Base-by-base conservation (phyloP, 2,888 invertebrate species). In the Cheilosia variabilis region DNA sequence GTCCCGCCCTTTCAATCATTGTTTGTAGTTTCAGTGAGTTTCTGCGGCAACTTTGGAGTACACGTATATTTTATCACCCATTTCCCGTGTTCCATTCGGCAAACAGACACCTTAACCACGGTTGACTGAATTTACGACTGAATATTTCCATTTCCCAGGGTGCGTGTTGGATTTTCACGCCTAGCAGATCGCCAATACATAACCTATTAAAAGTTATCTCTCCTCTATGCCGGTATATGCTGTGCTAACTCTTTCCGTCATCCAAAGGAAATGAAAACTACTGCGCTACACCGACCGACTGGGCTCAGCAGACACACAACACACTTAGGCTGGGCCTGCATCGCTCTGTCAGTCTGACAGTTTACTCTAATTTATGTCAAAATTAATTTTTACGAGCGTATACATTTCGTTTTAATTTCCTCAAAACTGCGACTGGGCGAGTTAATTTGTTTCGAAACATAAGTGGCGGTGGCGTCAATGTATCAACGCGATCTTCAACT, bases 151-250 rank as follows among this genome's bases (percentile, higher is more conserved):
- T 24, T 73, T 73, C 27, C 9, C 43, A 17, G 66, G 53, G 77
- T 57, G 77, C 68, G 82, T 77, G 82, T 82, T 77, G 52, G 34
- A 71, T 65, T 77, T 77, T 66, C 65, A 82, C 81, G 75, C 80
- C 63, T 63, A 65, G 19, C 43, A 76, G 69, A 69, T 79, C 66
- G 45, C 45, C 63, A 53, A 68, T 69, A 69, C 31, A 31, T 57
- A 53, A 41, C 62, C 53, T 43, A 50, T 68, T 69, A 68, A 47
- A 57, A 37, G 24, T 69, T 69, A 69, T 69, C 52, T 69, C 45
- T 69, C 50, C 41, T 5, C 3, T 37, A n/a, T 45, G 27, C 53
- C 24, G 27, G 17, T 47, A 58, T 27, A 17, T 41, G 55, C 31
- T 31, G 17, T 55, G 27, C 9, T 31, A 31, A 31, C 9, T 9